phyloP scores from a whole-genome alignment of 2,113 vertebrate species.

The Silurus asotus region DNA sequence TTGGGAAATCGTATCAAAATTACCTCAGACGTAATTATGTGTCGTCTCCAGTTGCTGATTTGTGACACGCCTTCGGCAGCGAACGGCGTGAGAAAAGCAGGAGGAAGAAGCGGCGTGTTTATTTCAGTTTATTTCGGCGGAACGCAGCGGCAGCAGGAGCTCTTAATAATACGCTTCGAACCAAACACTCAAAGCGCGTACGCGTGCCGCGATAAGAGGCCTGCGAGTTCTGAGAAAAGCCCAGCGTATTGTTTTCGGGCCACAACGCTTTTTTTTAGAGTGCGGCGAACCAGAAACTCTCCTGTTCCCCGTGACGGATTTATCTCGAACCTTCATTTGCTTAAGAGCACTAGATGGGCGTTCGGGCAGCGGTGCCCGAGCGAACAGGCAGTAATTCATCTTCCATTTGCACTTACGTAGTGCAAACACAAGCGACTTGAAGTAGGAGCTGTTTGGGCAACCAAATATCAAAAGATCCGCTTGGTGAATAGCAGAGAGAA shows the following conservation, averaged over 20 bases:
- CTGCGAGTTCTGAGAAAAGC: background rate
- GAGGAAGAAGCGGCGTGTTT: background rate
- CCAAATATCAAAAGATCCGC: background rate
- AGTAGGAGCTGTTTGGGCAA: background rate
- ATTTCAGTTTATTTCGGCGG: background rate
- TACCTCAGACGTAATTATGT: background rate
- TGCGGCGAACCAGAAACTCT: background rate
- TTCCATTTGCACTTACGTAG: background rate
- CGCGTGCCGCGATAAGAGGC: background rate
- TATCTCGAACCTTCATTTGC: background rate
- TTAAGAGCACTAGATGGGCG: constrained; percentile 2
- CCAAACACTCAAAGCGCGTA: background rate
- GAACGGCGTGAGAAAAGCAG: no score
- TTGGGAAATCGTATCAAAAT: background rate
- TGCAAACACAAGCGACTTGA: background rate
- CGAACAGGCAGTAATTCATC: background rate
- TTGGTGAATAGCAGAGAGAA: background rate
- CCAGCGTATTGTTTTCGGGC: background rate
- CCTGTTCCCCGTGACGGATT: background rate
- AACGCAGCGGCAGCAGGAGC: background rate
- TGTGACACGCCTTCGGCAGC: background rate
- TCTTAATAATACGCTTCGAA: constrained; percentile 15
- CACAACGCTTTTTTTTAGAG: background rate
- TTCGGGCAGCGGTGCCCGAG: background rate
- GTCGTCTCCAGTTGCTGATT: background rate